A percentile compares a stretch with the other conserved stretches of the same genome.
Evolutionary conservation across 2,113 vertebrate species (phyloP).

Genomic region (Actenoides hombroni): DNA sequence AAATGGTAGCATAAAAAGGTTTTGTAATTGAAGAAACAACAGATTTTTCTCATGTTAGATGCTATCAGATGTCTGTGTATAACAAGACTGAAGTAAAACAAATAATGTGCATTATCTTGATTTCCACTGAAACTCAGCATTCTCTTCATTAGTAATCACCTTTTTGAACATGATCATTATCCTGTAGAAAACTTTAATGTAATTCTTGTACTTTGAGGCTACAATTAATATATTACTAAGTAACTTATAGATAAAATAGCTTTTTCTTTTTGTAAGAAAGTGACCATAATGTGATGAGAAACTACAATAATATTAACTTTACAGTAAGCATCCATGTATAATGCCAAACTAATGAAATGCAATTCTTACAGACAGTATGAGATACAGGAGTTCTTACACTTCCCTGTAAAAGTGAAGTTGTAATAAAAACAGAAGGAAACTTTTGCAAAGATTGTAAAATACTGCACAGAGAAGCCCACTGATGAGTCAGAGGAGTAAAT

Average conservation of each 20-base stretch:
- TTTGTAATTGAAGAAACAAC: fast-evolving
- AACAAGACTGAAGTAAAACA: neutral
- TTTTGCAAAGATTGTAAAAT: neutral
- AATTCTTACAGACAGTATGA: neutral
- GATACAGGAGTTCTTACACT: neutral
- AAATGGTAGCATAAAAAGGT: neutral
- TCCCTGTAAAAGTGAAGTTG: neutral
- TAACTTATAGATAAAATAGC: neutral
- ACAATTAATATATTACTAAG: neutral
- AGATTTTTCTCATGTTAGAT: neutral
- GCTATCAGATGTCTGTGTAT: neutral
- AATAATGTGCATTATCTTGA: neutral
- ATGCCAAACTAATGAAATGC: neutral
- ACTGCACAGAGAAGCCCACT: neutral
- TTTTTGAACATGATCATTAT: neutral
- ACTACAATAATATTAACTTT: neutral
- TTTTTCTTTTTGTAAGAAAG: neutral
- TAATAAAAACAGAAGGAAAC: neutral
- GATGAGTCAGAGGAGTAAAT: neutral
- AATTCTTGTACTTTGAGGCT: too few species aligned
- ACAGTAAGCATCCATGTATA: neutral
- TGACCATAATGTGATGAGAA: neutral
- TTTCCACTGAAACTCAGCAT: neutral
- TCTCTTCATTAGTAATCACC: neutral
- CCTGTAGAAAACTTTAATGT: neutral